These are phyloP conservation scores for Stomatorhinus walkeri DNA, from an alignment of 2,797 vertebrate genomes.

Conservation along the genomic window DNA sequence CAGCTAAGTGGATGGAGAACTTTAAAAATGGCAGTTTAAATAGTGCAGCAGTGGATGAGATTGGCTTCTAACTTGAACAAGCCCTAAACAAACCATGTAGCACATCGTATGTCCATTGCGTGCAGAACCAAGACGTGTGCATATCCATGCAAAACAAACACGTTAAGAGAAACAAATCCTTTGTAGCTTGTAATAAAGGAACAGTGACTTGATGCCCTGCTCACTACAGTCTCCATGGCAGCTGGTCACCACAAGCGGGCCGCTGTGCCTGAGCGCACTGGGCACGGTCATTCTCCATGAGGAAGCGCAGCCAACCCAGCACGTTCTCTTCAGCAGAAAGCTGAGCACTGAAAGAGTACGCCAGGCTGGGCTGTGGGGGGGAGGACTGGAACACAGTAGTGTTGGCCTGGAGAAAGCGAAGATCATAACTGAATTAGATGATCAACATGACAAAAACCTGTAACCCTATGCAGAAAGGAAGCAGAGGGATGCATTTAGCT, in stretches of 20 bases:
- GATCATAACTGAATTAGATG: neutral
- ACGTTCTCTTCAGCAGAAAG: conserved; percentile 45
- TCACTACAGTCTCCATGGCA: conserved; percentile 52
- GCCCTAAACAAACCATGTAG: neutral
- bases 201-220: neutral
- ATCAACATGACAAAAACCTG: neutral
- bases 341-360: conserved; percentile 46
- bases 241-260: conserved; percentile 20
- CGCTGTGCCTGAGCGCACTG: conserved; percentile 30
- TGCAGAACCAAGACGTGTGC: conserved; percentile 16
- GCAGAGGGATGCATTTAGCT: neutral
- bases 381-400: conserved; percentile 24
- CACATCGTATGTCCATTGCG: neutral
- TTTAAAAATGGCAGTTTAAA: neutral
- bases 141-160: conserved; percentile 6
- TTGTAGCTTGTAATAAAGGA: neutral
- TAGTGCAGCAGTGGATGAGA: neutral
- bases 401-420: conserved; percentile 26
- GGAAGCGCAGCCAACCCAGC: conserved; percentile 58
- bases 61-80: neutral
- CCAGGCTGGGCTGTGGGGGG: conserved; percentile 45
- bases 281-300: conserved; percentile 48
- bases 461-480: neutral
- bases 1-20: neutral
- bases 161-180: neutral